These are phyloP conservation scores for Latheticus oryzae DNA, from an alignment of 2,888 invertebrate species.

Conservation along the genomic window DNA sequence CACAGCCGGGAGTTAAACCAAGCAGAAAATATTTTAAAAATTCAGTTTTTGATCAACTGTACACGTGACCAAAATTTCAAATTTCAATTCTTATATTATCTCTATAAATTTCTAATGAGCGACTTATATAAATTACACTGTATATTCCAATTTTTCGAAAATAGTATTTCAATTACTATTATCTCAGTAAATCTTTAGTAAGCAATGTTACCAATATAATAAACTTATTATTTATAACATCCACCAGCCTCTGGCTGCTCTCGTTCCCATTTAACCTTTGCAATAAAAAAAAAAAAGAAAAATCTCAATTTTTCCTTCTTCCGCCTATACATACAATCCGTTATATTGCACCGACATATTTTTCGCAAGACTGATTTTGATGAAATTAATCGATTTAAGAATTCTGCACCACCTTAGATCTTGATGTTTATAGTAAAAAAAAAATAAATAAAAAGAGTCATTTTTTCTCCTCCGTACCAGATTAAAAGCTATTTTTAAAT, in stretches of 20 bases:
- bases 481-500: slow-evolving; percentile 64
- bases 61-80: too few relatives aligned
- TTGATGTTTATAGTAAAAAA: too few relatives aligned
- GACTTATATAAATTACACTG: too few relatives aligned
- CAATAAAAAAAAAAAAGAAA: too few relatives aligned
- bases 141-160: too few relatives aligned
- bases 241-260: slow-evolving; percentile 17
- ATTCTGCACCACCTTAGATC: too few relatives aligned
- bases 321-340: slow-evolving; percentile 5
- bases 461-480: slow-evolving; percentile 52
- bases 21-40: too few relatives aligned
- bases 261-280: slow-evolving; percentile 31
- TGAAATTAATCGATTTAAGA: too few relatives aligned
- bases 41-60: too few relatives aligned
- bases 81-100: too few relatives aligned
- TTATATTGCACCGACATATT: slow-evolving; percentile 16
- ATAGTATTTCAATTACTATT: background rate
- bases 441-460: slow-evolving; percentile 21
- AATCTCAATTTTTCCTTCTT: slow-evolving; percentile 5
- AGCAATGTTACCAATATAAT: slow-evolving; percentile 7
- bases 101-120: too few relatives aligned
- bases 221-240: slow-evolving; percentile 26
- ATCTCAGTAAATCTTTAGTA: slow-evolving; percentile 12
- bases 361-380: slow-evolving; percentile 11
- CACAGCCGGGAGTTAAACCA: too few relatives aligned